These are phyloP conservation scores for Cyanistes caeruleus DNA, from an alignment of 2,113 vertebrate genomes.

Conservation along the genomic window DNA sequence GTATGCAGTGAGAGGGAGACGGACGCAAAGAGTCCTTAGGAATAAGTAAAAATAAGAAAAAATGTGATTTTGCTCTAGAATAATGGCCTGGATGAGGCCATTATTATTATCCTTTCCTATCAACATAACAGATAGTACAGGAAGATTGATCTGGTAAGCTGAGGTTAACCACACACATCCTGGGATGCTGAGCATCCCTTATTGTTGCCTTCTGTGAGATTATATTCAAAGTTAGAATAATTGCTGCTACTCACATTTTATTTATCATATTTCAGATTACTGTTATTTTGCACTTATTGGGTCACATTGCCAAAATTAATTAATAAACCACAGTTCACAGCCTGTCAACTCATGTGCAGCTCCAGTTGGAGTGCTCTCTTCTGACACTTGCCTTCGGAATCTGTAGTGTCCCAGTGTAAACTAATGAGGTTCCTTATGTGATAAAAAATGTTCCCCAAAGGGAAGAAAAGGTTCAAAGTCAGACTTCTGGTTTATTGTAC, in stretches of 20 bases:
- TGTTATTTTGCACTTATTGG: neutral
- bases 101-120: neutral
- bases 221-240: neutral
- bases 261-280: neutral
- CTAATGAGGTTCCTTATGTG: neutral
- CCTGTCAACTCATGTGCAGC: neutral
- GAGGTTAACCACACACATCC: neutral
- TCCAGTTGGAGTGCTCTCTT: neutral
- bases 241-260: neutral
- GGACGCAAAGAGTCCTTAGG: neutral
- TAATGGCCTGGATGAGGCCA: neutral
- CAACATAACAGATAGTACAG: neutral
- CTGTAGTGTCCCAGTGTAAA: neutral
- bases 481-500: neutral
- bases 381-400: neutral
- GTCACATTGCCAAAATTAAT: slow-evolving; percentile 21
- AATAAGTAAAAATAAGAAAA: neutral
- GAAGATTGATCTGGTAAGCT: neutral
- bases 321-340: slow-evolving; percentile 19
- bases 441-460: neutral
- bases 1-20: neutral
- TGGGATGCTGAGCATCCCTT: neutral
- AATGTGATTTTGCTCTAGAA: neutral
- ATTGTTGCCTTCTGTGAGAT: neutral
- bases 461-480: neutral